Percentiles rank a stretch among this genome's conserved stretches.
Conservation (phyloP, 2,113 vertebrate species). For the Microcebus griseorufus region DNA sequence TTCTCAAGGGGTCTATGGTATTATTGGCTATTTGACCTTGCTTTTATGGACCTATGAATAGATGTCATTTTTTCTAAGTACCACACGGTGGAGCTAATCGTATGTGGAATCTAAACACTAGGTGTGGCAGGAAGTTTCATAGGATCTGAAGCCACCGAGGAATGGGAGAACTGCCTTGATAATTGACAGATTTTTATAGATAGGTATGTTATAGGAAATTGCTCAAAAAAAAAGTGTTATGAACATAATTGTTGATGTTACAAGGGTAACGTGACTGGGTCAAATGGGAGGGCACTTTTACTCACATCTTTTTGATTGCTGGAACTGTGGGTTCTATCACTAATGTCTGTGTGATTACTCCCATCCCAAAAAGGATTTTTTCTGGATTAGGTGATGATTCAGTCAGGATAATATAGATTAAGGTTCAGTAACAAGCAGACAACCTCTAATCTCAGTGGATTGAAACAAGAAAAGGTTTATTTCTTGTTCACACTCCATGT, state of each 20-base stretch:
- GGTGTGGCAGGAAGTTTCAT: background rate
- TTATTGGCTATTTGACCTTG: background rate
- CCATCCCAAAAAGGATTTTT: background rate
- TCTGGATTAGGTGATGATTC: background rate
- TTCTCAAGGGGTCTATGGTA: background rate
- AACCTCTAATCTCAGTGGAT: background rate
- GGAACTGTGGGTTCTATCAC: background rate
- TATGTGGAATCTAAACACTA: background rate
- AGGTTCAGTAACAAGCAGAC: background rate
- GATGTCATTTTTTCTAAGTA: constrained; percentile 25
- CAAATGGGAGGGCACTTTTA: background rate
- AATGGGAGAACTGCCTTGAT: background rate
- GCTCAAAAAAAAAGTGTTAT: background rate
- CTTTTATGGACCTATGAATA: background rate
- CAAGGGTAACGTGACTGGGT: background rate
- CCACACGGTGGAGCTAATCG: constrained; percentile 68
- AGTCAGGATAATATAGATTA: background rate
- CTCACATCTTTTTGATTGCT: background rate
- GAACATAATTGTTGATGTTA: background rate
- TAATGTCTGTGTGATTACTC: background rate
- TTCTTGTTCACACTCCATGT: background rate
- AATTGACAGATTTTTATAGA: background rate
- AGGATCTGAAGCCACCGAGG: background rate
- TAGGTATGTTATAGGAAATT: background rate
- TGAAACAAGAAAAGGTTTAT: background rate